These are phyloP conservation scores for Drosophila punjabiensis DNA, from an alignment of 1,140 invertebrate genomes.

Conservation along the genomic window DNA sequence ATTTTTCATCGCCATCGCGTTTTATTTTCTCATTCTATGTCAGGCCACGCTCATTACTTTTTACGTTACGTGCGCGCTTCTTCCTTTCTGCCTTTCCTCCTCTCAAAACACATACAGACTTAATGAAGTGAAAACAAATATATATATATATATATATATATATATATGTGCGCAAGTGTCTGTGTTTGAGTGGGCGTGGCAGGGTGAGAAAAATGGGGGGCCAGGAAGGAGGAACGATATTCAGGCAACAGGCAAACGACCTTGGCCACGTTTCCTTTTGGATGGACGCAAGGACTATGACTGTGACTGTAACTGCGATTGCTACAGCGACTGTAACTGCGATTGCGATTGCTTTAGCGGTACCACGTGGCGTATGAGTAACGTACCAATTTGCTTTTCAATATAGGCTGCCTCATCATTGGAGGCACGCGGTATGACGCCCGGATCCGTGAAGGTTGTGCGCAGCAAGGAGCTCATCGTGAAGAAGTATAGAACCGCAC, in stretches of 20 bases:
- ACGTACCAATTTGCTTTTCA: slow-evolving; percentile 93
- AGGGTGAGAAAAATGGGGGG: slow-evolving; percentile 1
- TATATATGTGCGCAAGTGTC: slow-evolving; percentile 35
- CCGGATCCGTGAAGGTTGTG: slow-evolving; percentile 97
- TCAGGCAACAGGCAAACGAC: slow-evolving; percentile 78
- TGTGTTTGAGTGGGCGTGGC: slow-evolving; percentile 38
- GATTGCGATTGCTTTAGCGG: not conserved
- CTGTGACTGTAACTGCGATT: not conserved
- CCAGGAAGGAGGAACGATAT: slow-evolving; percentile 14
- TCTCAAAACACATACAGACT: slow-evolving; percentile 43
- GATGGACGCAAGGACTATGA: slow-evolving; percentile 48
- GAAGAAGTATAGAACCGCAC: slow-evolving; percentile 94
- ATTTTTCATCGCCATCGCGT: slow-evolving; percentile 17
- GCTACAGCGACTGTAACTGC: not conserved
- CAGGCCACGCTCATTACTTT: slow-evolving; percentile 80
- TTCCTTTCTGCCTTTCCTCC: not conserved
- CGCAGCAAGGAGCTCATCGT: slow-evolving; percentile 95
- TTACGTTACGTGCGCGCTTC: slow-evolving; percentile 59
- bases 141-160: slow-evolving; percentile 42
- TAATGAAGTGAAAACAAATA: slow-evolving; percentile 82
- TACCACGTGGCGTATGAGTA: not conserved
- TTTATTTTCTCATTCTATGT: slow-evolving; percentile 60
- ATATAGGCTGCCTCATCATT: slow-evolving; percentile 96
- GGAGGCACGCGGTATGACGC: slow-evolving; percentile 96
- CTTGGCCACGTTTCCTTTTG: slow-evolving; percentile 66